Base-by-base conservation (phyloP, 2,888 invertebrate genomes). In the Melinaea menophilus region DNA sequence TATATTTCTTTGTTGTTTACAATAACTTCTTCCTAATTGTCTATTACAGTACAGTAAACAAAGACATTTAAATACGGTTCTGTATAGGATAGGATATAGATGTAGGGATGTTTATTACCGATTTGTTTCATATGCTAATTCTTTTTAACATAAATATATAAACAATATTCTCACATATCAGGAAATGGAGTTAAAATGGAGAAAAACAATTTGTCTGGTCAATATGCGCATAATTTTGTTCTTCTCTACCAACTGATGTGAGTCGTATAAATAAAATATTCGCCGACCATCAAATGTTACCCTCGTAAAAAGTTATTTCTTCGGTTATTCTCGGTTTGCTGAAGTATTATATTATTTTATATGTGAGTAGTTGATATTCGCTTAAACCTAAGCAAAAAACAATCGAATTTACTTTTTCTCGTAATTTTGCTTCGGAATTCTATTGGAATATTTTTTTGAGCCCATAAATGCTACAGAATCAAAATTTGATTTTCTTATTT, bases 301-400 rank as follows among this genome's bases (percentile, higher is more conserved):
- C 71, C 59, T 69, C 70, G 63, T 73, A 72, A 73, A 75, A 73
- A 62, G 70, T 72, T 74, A 75, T 67, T 69, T 65, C 69, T 70
- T 67, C 67, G 9, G 22, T 51, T 31, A 51, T 37, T 37, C 5
- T 41, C 41, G 41, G 7, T 41, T 41, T 41, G 41, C 41, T 37
- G 37, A 37, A 37, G 37, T 37, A 41, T 5, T 41, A 41, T 11
- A 9, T 41, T 41, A 41, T 41, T 41, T 41, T 9, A 41, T 41
- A 41, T 9, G 41, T 22, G 22, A 22, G 22, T 41, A 41, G 1
- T 9, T 9, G 9, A 41, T 41, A 41, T 41, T 41, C 9, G 9
- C 3, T 9, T 9, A 22, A 22, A 22, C 22, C 22, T 22, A 3
- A 0, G 7, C 3, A 9, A 9, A 41, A 9, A 41, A 41, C 2